A percentile compares a stretch with the other conserved stretches of the same genome.
These are phyloP conservation scores for Myotis davidii DNA, from an alignment of 2,113 vertebrate species.

Conservation along the genomic window DNA sequence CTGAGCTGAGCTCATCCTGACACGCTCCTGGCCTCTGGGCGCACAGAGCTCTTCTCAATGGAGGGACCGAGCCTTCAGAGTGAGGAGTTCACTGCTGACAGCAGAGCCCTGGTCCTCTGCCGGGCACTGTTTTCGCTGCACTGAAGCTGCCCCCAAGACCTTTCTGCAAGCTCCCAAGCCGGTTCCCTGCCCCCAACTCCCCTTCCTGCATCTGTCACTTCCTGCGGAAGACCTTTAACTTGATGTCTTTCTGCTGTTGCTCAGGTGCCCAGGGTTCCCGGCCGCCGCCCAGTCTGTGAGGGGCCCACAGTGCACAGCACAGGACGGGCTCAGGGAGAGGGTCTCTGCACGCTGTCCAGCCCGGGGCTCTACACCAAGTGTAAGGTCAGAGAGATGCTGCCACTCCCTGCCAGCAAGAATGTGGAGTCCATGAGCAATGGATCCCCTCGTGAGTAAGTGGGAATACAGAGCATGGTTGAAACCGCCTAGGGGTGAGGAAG, in stretches of 20 bases:
- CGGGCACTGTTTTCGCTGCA: not conserved
- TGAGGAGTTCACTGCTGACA: not conserved
- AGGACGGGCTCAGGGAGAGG: not conserved
- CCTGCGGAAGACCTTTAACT: not conserved
- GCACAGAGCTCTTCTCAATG: constrained; percentile 5
- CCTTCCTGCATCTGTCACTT: not conserved
- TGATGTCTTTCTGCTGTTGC: not conserved
- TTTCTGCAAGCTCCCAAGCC: not conserved
- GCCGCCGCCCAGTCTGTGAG: no score
- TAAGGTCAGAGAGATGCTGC: not conserved
- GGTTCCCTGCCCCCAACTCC: not conserved
- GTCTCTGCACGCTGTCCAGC: no score
- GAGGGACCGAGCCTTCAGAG: not conserved
- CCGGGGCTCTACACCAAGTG: not conserved
- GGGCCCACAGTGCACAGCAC: rapidly evolving
- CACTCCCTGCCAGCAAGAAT: not conserved
- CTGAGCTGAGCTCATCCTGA: no score
- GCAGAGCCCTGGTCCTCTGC: not conserved
- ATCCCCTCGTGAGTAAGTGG: not conserved
- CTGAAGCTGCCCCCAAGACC: rapidly evolving
- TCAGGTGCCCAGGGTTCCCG: not conserved
- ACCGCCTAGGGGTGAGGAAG: not conserved
- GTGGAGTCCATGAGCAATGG: not conserved
- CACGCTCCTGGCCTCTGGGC: constrained; percentile 37
- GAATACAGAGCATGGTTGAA: not conserved